phyloP scores from a whole-genome alignment of 2,797 vertebrate species.

The Enteromius viviparus region DNA sequence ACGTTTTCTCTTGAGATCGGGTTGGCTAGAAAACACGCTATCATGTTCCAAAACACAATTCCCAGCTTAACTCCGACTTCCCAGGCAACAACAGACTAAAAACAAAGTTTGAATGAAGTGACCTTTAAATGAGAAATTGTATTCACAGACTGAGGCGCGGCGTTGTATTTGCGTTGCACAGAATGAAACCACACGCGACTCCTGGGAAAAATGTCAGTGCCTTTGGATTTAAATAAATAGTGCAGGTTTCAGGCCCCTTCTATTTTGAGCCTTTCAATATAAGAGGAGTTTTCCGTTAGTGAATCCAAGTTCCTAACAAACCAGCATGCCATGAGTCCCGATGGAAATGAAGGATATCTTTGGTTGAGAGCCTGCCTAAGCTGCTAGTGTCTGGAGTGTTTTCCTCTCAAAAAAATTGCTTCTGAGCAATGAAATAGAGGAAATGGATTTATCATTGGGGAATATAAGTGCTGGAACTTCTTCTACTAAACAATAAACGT shows the following conservation, averaged over 20 bases:
- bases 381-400: constrained; percentile 33
- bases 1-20: neutral
- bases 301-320: constrained; percentile 42
- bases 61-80: constrained; percentile 7
- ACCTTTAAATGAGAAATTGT: constrained; percentile 46
- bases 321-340: constrained; percentile 33
- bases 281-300: constrained; percentile 49
- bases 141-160: neutral
- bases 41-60: neutral
- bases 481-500: constrained; percentile 38
- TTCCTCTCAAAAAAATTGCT: constrained; percentile 32
- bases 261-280: constrained; percentile 39
- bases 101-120: constrained; percentile 31
- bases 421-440: constrained; percentile 43
- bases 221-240: constrained; percentile 52
- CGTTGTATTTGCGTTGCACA: neutral
- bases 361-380: constrained; percentile 33
- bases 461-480: constrained; percentile 51
- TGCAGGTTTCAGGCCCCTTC: constrained; percentile 36
- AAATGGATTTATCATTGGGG: constrained; percentile 54
- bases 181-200: constrained; percentile 12
- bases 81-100: constrained; percentile 4
- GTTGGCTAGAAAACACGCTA: neutral
- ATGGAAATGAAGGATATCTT: constrained; percentile 43
- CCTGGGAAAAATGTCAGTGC: constrained; percentile 44